A percentile compares a stretch with the other conserved stretches of the same genome.
Evolutionary conservation across 2,888 invertebrate genomes (phyloP).

Genomic region (Zaprionus lineosus): DNA sequence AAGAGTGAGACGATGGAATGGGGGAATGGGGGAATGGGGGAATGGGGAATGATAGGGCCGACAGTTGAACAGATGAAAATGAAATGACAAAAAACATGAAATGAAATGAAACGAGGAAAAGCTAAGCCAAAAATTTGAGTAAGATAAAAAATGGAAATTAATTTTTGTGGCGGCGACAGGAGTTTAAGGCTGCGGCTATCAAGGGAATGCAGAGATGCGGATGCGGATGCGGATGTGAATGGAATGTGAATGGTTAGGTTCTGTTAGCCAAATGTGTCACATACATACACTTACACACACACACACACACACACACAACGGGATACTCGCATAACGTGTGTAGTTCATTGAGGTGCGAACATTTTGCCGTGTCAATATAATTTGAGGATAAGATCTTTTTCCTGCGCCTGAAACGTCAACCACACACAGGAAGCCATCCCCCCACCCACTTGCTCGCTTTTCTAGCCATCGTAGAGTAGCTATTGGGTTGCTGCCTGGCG

Average conservation of each 20-base stretch:
- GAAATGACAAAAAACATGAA: constrained; percentile 55
- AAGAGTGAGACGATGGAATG: constrained; percentile 39
- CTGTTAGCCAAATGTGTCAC: constrained; percentile 23
- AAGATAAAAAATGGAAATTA: constrained; percentile 70
- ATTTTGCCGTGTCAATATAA: constrained; percentile 68
- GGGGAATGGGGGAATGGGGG: no score
- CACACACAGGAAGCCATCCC: background rate
- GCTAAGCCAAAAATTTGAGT: constrained; percentile 42
- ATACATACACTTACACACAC: constrained; percentile 6
- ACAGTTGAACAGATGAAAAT: constrained; percentile 33
- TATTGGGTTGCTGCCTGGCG: constrained; percentile 17
- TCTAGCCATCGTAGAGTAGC: background rate
- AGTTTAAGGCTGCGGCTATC: no score
- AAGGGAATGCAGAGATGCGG: no score
- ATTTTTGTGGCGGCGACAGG: constrained; percentile 64
- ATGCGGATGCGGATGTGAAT: no score
- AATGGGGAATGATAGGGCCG: no score
- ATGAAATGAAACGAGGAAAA: constrained; percentile 43
- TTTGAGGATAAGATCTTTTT: constrained; percentile 61
- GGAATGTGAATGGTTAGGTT: background rate
- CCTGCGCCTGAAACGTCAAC: constrained; percentile 3
- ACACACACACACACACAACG: constrained; percentile 3
- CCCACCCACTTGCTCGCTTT: background rate
- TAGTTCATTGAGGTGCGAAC: constrained; percentile 39
- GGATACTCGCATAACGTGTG: no score